Evolutionary conservation across 2,888 invertebrate genomes (phyloP).

Genomic region (Cephus sareptanus): DNA sequence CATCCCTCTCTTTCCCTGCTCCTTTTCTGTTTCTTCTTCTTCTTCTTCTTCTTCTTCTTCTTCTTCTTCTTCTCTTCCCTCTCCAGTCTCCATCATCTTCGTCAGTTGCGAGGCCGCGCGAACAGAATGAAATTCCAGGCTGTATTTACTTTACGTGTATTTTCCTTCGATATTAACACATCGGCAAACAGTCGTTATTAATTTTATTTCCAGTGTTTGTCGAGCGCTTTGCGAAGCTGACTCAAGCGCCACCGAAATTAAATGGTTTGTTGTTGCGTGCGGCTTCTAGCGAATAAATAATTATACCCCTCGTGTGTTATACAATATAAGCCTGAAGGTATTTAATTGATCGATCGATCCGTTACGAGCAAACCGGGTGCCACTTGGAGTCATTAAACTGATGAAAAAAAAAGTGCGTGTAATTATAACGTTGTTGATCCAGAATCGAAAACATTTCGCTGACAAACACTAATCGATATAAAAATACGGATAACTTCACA

Average conservation of each 20-base stretch:
- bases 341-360: no score
- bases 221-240: constrained; percentile 18
- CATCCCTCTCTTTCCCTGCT: background rate
- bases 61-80: constrained; percentile 8
- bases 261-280: constrained; percentile 7
- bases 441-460: no score
- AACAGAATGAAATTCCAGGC: constrained; percentile 35
- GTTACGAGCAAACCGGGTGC: no score
- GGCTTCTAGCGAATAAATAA: constrained; percentile 2
- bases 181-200: constrained; percentile 41
- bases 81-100: background rate
- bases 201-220: constrained; percentile 39
- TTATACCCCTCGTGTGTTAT: background rate
- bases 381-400: no score
- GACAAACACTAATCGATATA: no score
- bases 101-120: background rate
- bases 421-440: no score
- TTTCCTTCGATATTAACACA: constrained; percentile 44
- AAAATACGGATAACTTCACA: no score
- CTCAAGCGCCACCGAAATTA: constrained; percentile 19
- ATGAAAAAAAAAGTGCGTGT: no score
- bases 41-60: background rate
- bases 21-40: background rate
- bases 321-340: no score
- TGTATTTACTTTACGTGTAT: constrained; percentile 38